Evolutionary conservation across 2,797 vertebrate species (phyloP).

Genomic region (Hoplostethus atlanticus): DNA sequence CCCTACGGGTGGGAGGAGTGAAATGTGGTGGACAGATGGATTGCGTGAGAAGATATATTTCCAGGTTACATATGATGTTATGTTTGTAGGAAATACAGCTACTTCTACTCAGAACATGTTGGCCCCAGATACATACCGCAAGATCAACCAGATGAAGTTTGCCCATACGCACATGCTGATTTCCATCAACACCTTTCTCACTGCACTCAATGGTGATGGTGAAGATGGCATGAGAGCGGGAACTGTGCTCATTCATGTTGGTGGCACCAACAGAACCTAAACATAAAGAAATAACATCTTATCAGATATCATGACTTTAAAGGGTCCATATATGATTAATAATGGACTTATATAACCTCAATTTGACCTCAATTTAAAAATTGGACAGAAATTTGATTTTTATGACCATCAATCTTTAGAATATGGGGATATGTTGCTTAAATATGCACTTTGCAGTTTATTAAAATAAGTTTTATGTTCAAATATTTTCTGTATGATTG

Average conservation of each 20-base stretch:
- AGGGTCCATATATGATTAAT: background rate
- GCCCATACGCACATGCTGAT: slow-evolving; percentile 98
- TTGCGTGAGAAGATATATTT: background rate
- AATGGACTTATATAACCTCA: no score
- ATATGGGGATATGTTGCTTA: background rate
- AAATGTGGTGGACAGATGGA: background rate
- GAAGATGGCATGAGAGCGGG: slow-evolving; percentile 98
- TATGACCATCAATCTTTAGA: background rate
- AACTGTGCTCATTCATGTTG: slow-evolving; percentile 99
- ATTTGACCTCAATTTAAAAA: background rate
- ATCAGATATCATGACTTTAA: background rate
- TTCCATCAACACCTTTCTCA: slow-evolving; percentile 95
- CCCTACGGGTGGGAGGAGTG: slow-evolving; percentile 78
- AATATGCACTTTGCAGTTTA: background rate
- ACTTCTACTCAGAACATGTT: background rate
- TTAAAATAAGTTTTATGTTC: background rate
- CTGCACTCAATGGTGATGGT: slow-evolving; percentile 99
- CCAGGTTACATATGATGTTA: background rate
- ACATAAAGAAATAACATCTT: slow-evolving; percentile 12
- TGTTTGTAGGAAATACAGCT: background rate
- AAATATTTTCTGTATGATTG: background rate
- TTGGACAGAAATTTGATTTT: background rate
- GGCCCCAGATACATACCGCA: slow-evolving; percentile 85
- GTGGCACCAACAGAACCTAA: slow-evolving; percentile 96
- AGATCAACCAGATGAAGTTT: slow-evolving; percentile 98